Evolutionary conservation across 2,888 invertebrate genomes (phyloP).

Genomic region (Caenorhabditis panamensis): DNA sequence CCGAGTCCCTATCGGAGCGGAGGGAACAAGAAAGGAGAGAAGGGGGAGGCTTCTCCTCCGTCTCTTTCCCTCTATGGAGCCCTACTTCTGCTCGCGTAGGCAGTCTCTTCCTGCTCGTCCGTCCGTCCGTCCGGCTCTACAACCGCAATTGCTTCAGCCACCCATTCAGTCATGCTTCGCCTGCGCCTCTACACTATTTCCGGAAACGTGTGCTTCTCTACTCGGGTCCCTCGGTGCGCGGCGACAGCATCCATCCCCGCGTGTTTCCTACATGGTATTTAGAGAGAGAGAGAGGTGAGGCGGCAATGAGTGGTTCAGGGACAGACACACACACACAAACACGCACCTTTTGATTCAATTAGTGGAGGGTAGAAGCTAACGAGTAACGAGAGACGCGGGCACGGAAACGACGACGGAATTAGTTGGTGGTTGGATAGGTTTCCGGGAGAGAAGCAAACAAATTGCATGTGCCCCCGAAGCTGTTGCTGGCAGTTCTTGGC

Average conservation of each 20-base stretch:
- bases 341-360: conserved; percentile 22
- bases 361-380: conserved; percentile 6
- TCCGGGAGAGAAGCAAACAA: neutral
- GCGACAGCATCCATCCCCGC: conserved; percentile 29
- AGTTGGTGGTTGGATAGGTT: conserved; percentile 1
- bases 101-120: conserved; percentile 28
- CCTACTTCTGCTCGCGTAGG: neutral
- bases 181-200: conserved; percentile 54
- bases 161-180: conserved; percentile 51
- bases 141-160: conserved; percentile 52
- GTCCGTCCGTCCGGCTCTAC: conserved; percentile 42
- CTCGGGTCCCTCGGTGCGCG: conserved; percentile 14
- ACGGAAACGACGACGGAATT: neutral
- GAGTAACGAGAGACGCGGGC: neutral
- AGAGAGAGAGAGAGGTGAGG: conserved; percentile 18
- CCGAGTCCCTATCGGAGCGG: conserved; percentile 50
- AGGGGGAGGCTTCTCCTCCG: conserved; percentile 16
- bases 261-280: conserved; percentile 51
- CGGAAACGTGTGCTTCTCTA: conserved; percentile 15
- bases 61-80: conserved; percentile 23
- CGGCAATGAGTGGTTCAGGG: conserved; percentile 14
- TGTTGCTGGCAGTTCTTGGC: neutral
- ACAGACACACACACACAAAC: neutral
- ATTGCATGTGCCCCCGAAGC: neutral
- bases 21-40: conserved; percentile 17